phyloP scores from a whole-genome alignment of 2,797 vertebrate genomes.

The Phaenicophaeus curvirostris region DNA sequence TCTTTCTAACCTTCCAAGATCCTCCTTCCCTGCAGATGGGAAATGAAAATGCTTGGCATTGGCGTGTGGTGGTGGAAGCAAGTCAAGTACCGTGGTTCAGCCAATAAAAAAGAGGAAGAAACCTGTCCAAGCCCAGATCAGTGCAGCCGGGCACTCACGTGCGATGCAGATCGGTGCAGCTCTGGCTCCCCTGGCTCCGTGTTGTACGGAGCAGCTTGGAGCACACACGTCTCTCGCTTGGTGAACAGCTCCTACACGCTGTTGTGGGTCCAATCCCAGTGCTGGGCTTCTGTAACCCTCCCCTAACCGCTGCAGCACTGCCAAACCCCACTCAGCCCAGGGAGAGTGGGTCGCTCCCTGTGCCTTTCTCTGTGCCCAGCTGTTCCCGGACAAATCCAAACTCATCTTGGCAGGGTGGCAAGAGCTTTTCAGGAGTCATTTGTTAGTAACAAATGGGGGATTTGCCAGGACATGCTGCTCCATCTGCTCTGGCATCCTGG shows the following conservation, averaged over 20 bases:
- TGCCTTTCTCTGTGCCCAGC: background rate
- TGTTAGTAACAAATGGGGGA: slow-evolving; percentile 61
- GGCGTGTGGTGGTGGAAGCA: background rate
- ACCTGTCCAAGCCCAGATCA: background rate
- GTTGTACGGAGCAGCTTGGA: background rate
- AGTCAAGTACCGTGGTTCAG: slow-evolving; percentile 19
- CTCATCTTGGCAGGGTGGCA: slow-evolving; percentile 42
- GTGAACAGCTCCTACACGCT: background rate
- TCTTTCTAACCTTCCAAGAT: slow-evolving; percentile 30
- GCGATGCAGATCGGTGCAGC: accelerated
- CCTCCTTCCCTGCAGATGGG: slow-evolving; percentile 47
- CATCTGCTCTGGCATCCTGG: slow-evolving; percentile 68
- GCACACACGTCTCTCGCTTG: background rate
- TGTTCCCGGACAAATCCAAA: slow-evolving; percentile 57
- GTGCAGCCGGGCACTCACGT: background rate
- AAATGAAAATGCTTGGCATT: slow-evolving; percentile 54
- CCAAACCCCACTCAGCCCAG: background rate
- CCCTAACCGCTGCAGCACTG: background rate
- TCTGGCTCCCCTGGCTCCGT: accelerated
- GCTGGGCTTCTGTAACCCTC: slow-evolving; percentile 23
- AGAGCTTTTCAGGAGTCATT: slow-evolving; percentile 63
- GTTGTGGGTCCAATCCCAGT: background rate
- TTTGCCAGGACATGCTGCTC: slow-evolving; percentile 62
- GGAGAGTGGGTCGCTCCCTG: background rate
- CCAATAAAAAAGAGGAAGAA: background rate